Base-by-base conservation (phyloP, 1,140 invertebrate genomes). In the Camponotus pennsylvanicus region DNA sequence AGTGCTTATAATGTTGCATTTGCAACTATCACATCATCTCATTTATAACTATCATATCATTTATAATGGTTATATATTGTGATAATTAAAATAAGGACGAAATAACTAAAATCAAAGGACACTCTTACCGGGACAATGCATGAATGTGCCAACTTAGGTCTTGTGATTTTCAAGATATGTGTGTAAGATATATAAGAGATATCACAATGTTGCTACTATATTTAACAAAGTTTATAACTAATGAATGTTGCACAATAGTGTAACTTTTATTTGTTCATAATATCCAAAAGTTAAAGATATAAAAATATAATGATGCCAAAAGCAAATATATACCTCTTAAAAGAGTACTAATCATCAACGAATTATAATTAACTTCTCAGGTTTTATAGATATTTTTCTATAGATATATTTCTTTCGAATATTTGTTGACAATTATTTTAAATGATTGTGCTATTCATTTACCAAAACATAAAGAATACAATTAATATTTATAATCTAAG, bases 51-150 rank as follows among this genome's bases (percentile, higher is more conserved):
- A 21, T 21, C 0, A 21, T 21, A 21, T 21, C 3, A 21, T 59
- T 55, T 85, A 15, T 37, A 1, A 57, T 0, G 18, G 13, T 80
- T 11, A 37, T 45, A 55, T 71, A 5, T 40, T 52, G 61, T 73
- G 75, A 66, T 27, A 27, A 27, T 42, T 86, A 45, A 73, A 18
- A 64, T 13, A 7, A 73, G 27, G 27, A 27, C 27, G 1, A 27
- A 27, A 27, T 27, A 27, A 27, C 40, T 77, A 59, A 32, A 49
- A 63, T 45, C 15, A 45, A 79, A 69, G 32, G 70, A n/a, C 21
- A 21, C 21, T 21, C 9, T 42, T 42, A 73, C 6, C 34, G 27
- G 8, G 27, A 42, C 18, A 52, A 52, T 18, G 13, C 13, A 6
- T 3, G 21, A 42, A 67, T 5, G 15, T 5, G n/a, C 34, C 18